phyloP scores from a whole-genome alignment of 2,797 vertebrate genomes.

The Scomberomorus guttatus region DNA sequence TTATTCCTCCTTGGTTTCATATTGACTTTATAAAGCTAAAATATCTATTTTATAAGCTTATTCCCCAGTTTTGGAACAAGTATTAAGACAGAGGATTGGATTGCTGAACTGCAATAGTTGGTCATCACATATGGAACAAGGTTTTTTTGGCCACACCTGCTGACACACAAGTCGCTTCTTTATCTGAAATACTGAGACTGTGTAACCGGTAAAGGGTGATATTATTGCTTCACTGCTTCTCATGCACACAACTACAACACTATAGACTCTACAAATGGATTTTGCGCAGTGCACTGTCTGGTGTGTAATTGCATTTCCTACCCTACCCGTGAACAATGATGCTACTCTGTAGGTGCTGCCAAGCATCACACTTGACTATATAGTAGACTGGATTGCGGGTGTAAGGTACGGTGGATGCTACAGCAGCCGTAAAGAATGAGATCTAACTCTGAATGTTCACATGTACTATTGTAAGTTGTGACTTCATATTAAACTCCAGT shows the following conservation, averaged over 20 bases:
- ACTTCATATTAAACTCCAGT: conserved; percentile 55
- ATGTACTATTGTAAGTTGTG: conserved; percentile 45
- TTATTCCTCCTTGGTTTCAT: conserved; percentile 26
- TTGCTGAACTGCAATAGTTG: conserved; percentile 35
- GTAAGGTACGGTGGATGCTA: conserved; percentile 58
- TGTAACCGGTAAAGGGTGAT: conserved; percentile 57
- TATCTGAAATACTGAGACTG: conserved; percentile 48
- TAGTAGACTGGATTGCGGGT: conserved; percentile 40
- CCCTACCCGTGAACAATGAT: conserved; percentile 59
- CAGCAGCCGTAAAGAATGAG: conserved; percentile 55
- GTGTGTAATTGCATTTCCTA: conserved; percentile 66
- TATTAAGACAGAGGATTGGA: conserved; percentile 41
- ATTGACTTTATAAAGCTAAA: conserved; percentile 49
- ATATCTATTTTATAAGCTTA: conserved; percentile 39
- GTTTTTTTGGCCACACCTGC: conserved; percentile 36
- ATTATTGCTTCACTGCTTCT: conserved; percentile 83
- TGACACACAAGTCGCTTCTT: conserved; percentile 50
- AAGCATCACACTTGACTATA: conserved; percentile 47
- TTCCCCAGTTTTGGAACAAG: conserved; percentile 23
- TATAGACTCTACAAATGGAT: conserved; percentile 63
- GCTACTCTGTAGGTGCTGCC: conserved; percentile 60
- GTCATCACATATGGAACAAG: conserved; percentile 58
- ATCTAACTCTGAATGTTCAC: conserved; percentile 50
- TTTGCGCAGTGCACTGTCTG: conserved; percentile 60
- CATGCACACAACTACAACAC: conserved; percentile 76